phyloP scores from a whole-genome alignment of 2,113 vertebrate genomes.

The Melanerpes formicivorus region DNA sequence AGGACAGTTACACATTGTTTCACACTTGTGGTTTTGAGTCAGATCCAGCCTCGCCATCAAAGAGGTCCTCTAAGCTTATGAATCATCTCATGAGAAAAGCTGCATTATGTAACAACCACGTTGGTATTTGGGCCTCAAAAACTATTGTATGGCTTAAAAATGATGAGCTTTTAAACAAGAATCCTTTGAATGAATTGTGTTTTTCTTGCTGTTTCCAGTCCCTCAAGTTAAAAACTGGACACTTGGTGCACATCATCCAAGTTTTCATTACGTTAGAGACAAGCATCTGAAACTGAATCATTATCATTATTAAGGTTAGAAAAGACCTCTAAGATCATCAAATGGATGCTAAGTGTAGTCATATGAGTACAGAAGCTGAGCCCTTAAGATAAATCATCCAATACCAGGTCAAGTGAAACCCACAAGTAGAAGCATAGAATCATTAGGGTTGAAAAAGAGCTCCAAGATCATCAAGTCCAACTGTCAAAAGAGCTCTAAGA shows the following conservation, averaged over 20 bases:
- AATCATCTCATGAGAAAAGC: neutral
- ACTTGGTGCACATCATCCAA: accelerated
- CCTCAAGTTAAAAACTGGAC: neutral
- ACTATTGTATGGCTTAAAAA: neutral
- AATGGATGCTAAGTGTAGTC: no score
- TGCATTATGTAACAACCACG: neutral
- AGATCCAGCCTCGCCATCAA: neutral
- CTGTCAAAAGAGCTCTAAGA: no score
- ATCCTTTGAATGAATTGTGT: neutral
- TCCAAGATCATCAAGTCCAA: no score
- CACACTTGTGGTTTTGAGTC: neutral
- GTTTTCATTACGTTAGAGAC: neutral
- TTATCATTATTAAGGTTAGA: no score
- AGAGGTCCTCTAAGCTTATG: neutral
- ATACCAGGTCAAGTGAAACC: neutral
- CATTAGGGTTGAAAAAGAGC: no score
- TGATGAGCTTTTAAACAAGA: accelerated
- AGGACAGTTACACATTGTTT: neutral
- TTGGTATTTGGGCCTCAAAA: neutral
- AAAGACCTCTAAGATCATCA: no score
- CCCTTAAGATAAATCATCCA: neutral
- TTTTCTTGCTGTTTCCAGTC: neutral
- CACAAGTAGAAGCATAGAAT: no score
- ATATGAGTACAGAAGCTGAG: neutral
- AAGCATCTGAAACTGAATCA: neutral